These are phyloP conservation scores for Drosophila tropicalis DNA, from an alignment of 1,140 invertebrate genomes.

Conservation along the genomic window DNA sequence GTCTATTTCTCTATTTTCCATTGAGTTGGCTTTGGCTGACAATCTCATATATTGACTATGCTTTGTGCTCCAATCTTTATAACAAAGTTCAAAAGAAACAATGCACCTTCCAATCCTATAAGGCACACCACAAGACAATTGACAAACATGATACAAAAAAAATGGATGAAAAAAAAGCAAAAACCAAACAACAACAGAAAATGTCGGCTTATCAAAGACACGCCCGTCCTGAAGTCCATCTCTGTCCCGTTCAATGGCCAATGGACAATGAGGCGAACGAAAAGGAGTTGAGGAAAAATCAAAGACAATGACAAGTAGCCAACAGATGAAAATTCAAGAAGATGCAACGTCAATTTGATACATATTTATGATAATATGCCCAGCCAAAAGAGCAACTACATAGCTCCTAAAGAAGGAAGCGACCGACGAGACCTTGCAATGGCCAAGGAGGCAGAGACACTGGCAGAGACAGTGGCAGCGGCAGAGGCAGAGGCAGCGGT, in stretches of 20 bases:
- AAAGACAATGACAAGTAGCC: slow-evolving; percentile 81
- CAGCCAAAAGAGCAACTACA: slow-evolving; percentile 39
- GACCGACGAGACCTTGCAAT: slow-evolving; percentile 31
- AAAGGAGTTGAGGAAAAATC: slow-evolving; percentile 69
- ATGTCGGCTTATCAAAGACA: slow-evolving; percentile 72
- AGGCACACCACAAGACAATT: slow-evolving; percentile 52
- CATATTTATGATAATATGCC: slow-evolving; percentile 81
- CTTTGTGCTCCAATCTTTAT: slow-evolving; percentile 42
- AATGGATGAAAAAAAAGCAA: slow-evolving; percentile 14
- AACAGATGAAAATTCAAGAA: slow-evolving; percentile 79
- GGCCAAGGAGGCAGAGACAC: slow-evolving; percentile 48
- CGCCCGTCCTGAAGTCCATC: slow-evolving; percentile 47
- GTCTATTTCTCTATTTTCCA: slow-evolving; percentile 13
- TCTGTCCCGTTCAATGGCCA: slow-evolving; percentile 64
- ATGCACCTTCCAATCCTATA: slow-evolving; percentile 52
- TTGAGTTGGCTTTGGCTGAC: slow-evolving; percentile 1
- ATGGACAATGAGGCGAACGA: slow-evolving; percentile 56
- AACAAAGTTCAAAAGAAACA: slow-evolving; percentile 43
- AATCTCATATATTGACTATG: slow-evolving; percentile 6
- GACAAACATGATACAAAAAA: slow-evolving; percentile 47
- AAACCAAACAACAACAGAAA: slow-evolving; percentile 41
- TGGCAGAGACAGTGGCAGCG: not conserved
- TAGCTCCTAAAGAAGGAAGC: slow-evolving; percentile 10
- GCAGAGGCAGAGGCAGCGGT: slow-evolving; percentile 42
- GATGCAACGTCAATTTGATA: slow-evolving; percentile 81